A percentile compares a stretch with the other conserved stretches of the same genome.
phyloP scores from a whole-genome alignment of 2,797 vertebrate genomes.

The Pipistrellus nathusii region DNA sequence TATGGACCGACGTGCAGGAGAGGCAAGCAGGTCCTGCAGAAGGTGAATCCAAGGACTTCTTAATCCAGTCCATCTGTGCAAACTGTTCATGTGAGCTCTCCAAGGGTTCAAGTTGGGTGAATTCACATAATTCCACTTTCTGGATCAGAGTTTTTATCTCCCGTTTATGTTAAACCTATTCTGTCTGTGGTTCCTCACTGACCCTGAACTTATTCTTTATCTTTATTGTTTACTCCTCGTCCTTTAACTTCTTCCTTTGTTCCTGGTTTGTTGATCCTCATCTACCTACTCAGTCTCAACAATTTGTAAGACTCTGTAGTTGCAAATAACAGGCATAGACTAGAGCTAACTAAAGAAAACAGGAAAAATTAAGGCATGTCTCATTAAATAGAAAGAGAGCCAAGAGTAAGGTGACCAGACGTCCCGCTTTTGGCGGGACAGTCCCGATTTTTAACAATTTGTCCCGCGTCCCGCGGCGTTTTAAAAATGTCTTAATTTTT shows the following conservation, averaged over 20 bases:
- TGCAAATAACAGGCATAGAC: neutral
- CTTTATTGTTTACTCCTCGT: neutral
- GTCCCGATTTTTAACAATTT: too few relatives aligned
- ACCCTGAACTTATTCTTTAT: rapidly evolving
- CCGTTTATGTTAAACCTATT: rapidly evolving
- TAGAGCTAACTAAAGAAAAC: neutral
- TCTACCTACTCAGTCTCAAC: neutral
- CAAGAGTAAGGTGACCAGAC: too few relatives aligned
- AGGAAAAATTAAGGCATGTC: rapidly evolving
- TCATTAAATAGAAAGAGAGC: neutral
- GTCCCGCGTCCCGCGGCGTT: too few relatives aligned
- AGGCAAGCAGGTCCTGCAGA: neutral
- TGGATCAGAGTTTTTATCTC: neutral
- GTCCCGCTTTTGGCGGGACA: too few relatives aligned
- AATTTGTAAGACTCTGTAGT: rapidly evolving
- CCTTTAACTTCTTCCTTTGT: neutral
- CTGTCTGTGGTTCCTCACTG: neutral
- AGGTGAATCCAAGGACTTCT: neutral
- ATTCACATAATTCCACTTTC: neutral
- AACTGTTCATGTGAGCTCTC: neutral
- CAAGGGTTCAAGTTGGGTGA: neutral
- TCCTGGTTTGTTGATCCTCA: rapidly evolving
- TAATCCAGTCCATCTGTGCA: neutral
- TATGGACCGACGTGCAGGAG: rapidly evolving
- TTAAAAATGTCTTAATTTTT: too few relatives aligned